phyloP scores from a whole-genome alignment of 2,888 invertebrate species.

The Eilema caniola region DNA sequence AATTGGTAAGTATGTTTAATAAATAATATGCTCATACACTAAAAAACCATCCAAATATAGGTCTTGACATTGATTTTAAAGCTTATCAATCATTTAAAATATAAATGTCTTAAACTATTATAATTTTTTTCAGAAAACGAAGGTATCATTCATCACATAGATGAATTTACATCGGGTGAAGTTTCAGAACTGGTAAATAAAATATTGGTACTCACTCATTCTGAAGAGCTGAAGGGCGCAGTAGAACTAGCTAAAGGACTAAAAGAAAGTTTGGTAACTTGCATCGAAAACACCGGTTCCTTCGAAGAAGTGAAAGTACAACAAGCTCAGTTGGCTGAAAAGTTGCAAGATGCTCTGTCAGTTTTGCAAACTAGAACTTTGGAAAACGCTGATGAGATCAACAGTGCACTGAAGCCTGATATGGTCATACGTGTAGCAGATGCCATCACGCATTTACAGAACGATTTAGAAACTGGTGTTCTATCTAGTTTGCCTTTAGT shows the following conservation, averaged over 20 bases:
- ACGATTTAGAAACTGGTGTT: conserved; percentile 55
- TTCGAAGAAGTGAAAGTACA: conserved; percentile 29
- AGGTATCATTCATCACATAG: conserved; percentile 51
- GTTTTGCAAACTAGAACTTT: conserved; percentile 53
- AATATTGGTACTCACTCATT: conserved; percentile 41
- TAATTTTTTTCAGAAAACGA: conserved; percentile 39
- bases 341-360: conserved; percentile 53
- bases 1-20: conserved; percentile 24
- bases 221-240: conserved; percentile 41
- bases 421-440: conserved; percentile 56
- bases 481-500: conserved; percentile 36
- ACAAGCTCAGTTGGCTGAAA: conserved; percentile 50
- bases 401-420: conserved; percentile 41
- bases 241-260: conserved; percentile 38
- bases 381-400: conserved; percentile 52
- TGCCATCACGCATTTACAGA: conserved; percentile 61
- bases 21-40: too few relatives aligned
- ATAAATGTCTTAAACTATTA: too few relatives aligned
- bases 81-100: too few relatives aligned
- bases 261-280: conserved; percentile 46
- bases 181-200: conserved; percentile 45
- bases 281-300: conserved; percentile 26
- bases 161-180: conserved; percentile 53
- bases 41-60: too few relatives aligned
- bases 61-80: too few relatives aligned